A percentile compares a stretch with the other conserved stretches of the same genome.
These are phyloP conservation scores for Habropoda laboriosa DNA, from an alignment of 1,140 invertebrate species.

Conservation along the genomic window DNA sequence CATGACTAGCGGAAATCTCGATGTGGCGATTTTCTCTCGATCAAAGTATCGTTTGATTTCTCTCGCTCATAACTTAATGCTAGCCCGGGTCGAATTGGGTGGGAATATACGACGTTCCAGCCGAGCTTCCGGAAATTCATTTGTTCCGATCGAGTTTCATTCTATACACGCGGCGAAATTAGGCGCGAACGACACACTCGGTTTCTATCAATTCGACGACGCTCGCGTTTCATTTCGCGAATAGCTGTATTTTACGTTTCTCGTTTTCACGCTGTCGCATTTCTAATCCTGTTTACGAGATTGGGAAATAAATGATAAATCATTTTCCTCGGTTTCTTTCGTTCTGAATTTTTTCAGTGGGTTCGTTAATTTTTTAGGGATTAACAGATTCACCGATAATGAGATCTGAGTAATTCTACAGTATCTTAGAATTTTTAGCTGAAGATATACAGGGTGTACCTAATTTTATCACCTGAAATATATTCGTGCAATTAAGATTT, in stretches of 20 bases:
- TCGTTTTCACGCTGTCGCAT: too few species aligned
- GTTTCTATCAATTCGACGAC: background rate
- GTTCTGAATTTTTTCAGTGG: too few species aligned
- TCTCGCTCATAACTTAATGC: conserved; percentile 17
- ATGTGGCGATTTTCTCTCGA: conserved; percentile 31
- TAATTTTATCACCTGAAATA: too few species aligned
- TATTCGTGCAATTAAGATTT: too few species aligned
- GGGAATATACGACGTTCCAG: background rate
- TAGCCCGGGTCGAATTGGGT: background rate
- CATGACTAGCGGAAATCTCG: conserved; percentile 50
- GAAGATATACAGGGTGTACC: too few species aligned
- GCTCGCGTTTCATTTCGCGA: background rate
- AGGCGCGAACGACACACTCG: background rate
- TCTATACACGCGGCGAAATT: background rate
- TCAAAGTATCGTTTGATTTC: conserved; percentile 11
- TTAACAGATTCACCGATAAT: too few species aligned
- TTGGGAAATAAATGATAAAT: too few species aligned
- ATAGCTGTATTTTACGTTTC: background rate
- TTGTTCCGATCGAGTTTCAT: background rate
- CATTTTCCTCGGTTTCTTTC: too few species aligned
- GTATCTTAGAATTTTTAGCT: too few species aligned
- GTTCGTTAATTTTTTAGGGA: too few species aligned
- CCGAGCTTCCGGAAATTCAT: background rate
- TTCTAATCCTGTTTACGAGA: too few species aligned
- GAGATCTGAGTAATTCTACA: too few species aligned